A percentile compares a stretch with the other conserved stretches of the same genome.
Evolutionary conservation across 1,140 invertebrate species (phyloP).

Genomic region (Leguminivora glycinivorella): DNA sequence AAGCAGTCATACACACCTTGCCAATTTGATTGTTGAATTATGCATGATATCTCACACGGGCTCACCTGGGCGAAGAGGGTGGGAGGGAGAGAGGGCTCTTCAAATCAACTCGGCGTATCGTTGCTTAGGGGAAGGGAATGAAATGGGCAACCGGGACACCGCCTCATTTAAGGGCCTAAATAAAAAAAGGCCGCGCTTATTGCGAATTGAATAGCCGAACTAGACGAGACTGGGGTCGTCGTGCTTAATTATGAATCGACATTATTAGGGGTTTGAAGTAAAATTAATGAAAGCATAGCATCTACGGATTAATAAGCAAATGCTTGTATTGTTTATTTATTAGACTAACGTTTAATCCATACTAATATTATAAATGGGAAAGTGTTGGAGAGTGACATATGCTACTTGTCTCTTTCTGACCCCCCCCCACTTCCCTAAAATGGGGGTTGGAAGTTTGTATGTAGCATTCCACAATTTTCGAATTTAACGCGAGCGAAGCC

Average conservation of each 20-base stretch:
- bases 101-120: slow-evolving; percentile 57
- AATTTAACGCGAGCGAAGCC: no score
- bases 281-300: no score
- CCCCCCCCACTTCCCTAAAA: no score
- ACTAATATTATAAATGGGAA: no score
- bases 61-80: slow-evolving; percentile 53
- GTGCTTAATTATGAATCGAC: slow-evolving; percentile 33
- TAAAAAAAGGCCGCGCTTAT: slow-evolving; percentile 52
- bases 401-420: no score
- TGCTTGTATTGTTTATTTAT: no score
- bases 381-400: no score
- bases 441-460: no score
- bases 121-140: slow-evolving; percentile 54
- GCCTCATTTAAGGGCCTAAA: slow-evolving; percentile 53
- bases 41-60: slow-evolving; percentile 70
- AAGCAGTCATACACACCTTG: slow-evolving; percentile 71
- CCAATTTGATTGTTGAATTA: slow-evolving; percentile 76
- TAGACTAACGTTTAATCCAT: no score
- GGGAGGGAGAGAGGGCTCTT: slow-evolving; percentile 47
- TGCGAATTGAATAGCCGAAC: slow-evolving; percentile 40
- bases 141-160: slow-evolving; percentile 56
- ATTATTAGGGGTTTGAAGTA: background rate
- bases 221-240: background rate
- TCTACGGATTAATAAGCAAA: no score
- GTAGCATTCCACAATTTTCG: no score